Conservation (phyloP, 1,140 invertebrate genomes). For the Meloidogyne floridensis region DNA sequence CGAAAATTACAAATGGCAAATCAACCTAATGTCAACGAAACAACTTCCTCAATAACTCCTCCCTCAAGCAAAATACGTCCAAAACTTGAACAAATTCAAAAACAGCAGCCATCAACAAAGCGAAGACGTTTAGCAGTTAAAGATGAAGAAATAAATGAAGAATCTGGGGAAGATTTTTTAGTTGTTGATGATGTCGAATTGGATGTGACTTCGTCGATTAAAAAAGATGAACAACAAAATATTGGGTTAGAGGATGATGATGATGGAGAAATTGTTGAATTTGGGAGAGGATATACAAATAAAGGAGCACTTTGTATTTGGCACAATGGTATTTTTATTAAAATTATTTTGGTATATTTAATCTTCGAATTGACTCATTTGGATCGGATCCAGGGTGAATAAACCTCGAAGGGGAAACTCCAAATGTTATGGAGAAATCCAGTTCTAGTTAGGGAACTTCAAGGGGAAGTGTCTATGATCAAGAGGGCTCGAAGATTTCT, state of each 20-base stretch:
- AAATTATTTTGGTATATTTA: neutral
- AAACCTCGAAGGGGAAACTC: too few species aligned
- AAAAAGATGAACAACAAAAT: neutral
- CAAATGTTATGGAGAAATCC: too few species aligned
- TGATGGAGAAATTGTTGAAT: neutral
- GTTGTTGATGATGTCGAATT: neutral
- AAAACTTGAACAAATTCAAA: slow-evolving; percentile 8
- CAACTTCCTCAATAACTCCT: neutral
- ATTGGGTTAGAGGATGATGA: neutral
- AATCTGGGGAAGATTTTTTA: neutral
- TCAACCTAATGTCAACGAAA: neutral
- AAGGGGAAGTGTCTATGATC: too few species aligned
- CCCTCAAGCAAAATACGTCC: neutral
- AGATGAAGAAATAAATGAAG: neutral
- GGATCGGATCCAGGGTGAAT: neutral
- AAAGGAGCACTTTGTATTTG: slow-evolving; percentile 2
- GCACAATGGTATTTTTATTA: slow-evolving; percentile 3
- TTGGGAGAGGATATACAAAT: neutral
- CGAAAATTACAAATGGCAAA: neutral
- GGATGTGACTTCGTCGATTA: neutral
- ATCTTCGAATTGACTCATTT: neutral
- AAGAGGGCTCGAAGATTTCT: too few species aligned
- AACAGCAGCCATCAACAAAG: neutral
- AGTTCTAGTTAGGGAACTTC: too few species aligned
- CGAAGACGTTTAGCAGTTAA: neutral